These are phyloP conservation scores for Mustelus asterias DNA, from an alignment of 2,113 vertebrate species.

Conservation along the genomic window DNA sequence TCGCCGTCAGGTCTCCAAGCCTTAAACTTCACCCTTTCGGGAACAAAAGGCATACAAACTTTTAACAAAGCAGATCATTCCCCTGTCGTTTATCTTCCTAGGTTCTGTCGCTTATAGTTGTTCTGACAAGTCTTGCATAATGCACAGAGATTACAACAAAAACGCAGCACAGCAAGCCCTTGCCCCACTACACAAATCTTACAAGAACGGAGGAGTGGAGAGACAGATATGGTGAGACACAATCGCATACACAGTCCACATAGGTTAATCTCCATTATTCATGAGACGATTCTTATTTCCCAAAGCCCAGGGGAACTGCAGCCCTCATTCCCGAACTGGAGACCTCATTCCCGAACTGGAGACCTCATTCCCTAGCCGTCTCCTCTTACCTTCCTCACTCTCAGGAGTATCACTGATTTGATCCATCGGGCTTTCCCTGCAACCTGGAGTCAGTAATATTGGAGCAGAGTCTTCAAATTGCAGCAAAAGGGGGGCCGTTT, in stretches of 20 bases:
- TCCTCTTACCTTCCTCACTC: background rate
- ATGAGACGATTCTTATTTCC: background rate
- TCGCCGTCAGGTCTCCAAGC: constrained; percentile 2
- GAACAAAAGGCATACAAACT: background rate
- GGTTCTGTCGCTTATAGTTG: background rate
- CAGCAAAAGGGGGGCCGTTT: background rate
- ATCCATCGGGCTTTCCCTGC: background rate
- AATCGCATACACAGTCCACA: background rate
- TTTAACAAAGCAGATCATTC: background rate
- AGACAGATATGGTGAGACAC: background rate
- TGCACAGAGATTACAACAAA: background rate
- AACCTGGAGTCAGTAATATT: background rate
- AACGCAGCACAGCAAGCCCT: background rate
- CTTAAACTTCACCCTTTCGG: constrained; percentile 23
- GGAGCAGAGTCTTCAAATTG: background rate
- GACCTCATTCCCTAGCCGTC: too few species aligned
- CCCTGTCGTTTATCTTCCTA: background rate
- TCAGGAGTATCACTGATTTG: background rate
- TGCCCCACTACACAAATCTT: background rate
- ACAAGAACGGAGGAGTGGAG: background rate
- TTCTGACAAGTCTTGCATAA: background rate
- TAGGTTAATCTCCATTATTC: background rate
- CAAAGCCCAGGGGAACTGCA: background rate
- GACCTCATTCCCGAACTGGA: too few species aligned
- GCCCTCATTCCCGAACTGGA: too few species aligned